Conservation (phyloP, 2,113 vertebrate species). For the Phasianus colchicus region DNA sequence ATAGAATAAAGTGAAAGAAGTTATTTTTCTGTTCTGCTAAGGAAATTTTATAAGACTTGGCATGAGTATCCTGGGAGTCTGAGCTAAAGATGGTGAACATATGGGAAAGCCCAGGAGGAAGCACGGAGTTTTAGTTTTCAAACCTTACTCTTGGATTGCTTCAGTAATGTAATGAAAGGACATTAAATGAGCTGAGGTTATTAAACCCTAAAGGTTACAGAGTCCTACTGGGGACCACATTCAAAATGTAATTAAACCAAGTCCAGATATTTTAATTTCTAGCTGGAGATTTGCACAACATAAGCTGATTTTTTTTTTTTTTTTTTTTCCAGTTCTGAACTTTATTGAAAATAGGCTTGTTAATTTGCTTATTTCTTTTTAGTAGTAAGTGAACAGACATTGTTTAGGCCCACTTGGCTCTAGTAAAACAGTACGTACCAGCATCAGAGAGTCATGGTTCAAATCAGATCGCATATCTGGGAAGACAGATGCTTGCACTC, state of each 20-base stretch:
- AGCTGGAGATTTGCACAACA: conserved; percentile 11
- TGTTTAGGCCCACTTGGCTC: conserved; percentile 53
- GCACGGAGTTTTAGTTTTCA: conserved; percentile 20
- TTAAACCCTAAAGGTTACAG: conserved; percentile 53
- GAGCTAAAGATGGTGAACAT: conserved; percentile 42
- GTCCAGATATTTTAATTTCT: conserved; percentile 41
- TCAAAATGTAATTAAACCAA: conserved; percentile 57
- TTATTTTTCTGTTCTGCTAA: not conserved
- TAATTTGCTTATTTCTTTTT: conserved; percentile 66
- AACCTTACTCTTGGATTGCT: not conserved
- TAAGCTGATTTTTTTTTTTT: not conserved
- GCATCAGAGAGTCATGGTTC: conserved; percentile 45
- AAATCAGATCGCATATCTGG: conserved; percentile 63
- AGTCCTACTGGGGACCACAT: conserved; percentile 1
- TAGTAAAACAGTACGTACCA: conserved; percentile 56
- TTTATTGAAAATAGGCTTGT: conserved; percentile 35
- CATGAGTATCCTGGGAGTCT: conserved; percentile 17
- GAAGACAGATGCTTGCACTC: conserved; percentile 29
- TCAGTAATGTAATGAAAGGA: conserved; percentile 31
- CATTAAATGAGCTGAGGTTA: conserved; percentile 47
- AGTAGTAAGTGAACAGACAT: conserved; percentile 59
- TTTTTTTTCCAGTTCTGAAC: conserved; percentile 23
- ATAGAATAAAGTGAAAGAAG: not conserved
- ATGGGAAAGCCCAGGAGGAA: conserved; percentile 26
- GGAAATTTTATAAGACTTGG: conserved; percentile 6